These are phyloP conservation scores for Martes martes DNA, from an alignment of 2,113 vertebrate genomes.

Conservation along the genomic window DNA sequence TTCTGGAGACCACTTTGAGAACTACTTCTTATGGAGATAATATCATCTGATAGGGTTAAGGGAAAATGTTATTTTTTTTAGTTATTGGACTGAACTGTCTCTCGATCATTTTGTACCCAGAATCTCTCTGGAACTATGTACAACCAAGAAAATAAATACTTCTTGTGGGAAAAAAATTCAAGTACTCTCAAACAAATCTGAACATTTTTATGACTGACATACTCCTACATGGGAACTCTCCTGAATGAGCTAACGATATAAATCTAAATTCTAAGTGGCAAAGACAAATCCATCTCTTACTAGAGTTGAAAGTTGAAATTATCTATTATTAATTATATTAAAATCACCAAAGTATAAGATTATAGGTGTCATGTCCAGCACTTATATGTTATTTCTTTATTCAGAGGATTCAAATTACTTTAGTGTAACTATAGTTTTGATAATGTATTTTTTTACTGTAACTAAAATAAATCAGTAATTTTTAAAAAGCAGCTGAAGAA, in stretches of 20 bases:
- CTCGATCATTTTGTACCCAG: background rate
- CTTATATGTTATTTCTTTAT: conserved; percentile 12
- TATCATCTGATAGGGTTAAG: background rate
- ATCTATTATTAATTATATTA: conserved; percentile 25
- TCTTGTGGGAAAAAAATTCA: background rate
- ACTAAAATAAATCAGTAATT: background rate
- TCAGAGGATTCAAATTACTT: conserved; percentile 32
- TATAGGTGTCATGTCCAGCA: conserved; percentile 18
- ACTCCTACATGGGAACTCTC: background rate
- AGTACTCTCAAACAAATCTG: background rate
- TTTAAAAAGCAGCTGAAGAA: background rate
- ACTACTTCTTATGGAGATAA: background rate
- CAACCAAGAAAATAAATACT: background rate
- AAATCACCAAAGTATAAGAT: conserved; percentile 51
- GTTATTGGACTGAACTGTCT: background rate
- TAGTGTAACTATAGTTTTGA: background rate
- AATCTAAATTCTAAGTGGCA: conserved; percentile 45
- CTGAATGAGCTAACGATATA: background rate
- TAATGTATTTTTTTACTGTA: conserved; percentile 7
- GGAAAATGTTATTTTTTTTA: background rate
- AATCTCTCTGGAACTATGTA: background rate
- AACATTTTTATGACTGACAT: background rate
- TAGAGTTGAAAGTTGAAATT: background rate
- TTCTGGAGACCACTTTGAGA: background rate
- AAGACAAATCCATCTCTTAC: background rate